These are phyloP conservation scores for Chiridota heheva DNA, from an alignment of 35 echinoderm and acorn worm genomes.

Conservation along the genomic window DNA sequence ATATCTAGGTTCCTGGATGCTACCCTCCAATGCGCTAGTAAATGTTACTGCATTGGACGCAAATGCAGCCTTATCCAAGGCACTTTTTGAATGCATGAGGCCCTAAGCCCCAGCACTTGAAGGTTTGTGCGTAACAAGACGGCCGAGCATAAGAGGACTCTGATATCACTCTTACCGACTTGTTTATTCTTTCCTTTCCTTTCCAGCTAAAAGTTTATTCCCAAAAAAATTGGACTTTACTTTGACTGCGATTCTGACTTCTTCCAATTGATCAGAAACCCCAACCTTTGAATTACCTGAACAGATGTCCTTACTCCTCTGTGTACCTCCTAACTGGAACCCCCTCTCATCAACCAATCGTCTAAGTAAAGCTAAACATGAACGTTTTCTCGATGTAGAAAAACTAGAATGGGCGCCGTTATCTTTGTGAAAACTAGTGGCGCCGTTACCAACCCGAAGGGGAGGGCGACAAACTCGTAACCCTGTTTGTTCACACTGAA, in stretches of 20 bases:
- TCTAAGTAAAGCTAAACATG: background rate
- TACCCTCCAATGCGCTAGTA: background rate
- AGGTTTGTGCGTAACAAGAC: background rate
- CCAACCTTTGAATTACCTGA: background rate
- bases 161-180: background rate
- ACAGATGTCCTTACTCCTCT: background rate
- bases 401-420: no score
- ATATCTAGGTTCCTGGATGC: background rate
- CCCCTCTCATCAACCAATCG: conserved; percentile 5
- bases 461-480: conserved; percentile 8
- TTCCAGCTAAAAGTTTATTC: background rate
- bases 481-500: background rate
- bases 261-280: background rate
- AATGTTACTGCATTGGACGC: background rate
- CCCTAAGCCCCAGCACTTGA: background rate
- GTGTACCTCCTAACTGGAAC: background rate
- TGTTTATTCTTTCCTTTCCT: background rate
- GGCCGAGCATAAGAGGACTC: background rate
- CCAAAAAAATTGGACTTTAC: background rate
- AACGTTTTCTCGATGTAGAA: no score
- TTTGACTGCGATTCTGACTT: background rate
- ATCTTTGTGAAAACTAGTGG: conserved; percentile 12
- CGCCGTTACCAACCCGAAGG: conserved; percentile 4
- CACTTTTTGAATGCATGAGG: background rate
- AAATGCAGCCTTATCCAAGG: background rate